Evolutionary conservation across 2,113 vertebrate species (phyloP).

Genomic region (Cariama cristata): DNA sequence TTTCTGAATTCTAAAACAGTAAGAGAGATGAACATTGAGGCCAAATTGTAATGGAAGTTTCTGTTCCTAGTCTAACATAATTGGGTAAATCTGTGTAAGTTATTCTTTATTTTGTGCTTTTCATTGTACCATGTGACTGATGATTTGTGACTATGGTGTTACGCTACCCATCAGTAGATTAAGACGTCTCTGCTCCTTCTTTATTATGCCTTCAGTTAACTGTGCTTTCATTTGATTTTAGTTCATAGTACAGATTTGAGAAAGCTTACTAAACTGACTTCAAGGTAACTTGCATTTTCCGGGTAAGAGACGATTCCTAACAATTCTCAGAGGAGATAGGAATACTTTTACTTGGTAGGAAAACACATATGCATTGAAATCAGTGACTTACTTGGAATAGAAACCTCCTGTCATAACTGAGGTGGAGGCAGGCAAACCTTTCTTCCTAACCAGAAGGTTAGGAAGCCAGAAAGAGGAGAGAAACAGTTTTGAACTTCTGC

Average conservation of each 20-base stretch:
- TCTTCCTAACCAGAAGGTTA: not conserved
- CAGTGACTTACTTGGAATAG: not conserved
- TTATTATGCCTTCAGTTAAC: not conserved
- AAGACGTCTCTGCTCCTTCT: not conserved
- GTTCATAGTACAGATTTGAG: not conserved
- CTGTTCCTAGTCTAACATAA: not conserved
- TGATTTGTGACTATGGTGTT: not conserved
- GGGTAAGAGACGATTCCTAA: not conserved
- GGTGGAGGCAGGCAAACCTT: not conserved
- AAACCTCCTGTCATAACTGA: not conserved
- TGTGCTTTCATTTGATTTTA: not conserved
- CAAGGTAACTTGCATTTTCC: not conserved
- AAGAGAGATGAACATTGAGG: not conserved
- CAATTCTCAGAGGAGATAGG: not conserved
- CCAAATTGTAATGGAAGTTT: not conserved
- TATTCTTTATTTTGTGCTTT: not conserved
- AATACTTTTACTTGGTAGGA: not conserved
- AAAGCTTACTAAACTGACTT: not conserved
- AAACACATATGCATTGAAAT: not conserved
- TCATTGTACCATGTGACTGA: not conserved
- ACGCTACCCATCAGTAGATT: no score
- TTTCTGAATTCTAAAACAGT: not conserved
- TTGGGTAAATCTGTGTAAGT: not conserved
- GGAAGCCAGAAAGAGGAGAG: not conserved
- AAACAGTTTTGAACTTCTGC: not conserved